A percentile compares a stretch with the other conserved stretches of the same genome.
Conservation (phyloP, 2,888 invertebrate genomes). For the Leucophenga montana region DNA sequence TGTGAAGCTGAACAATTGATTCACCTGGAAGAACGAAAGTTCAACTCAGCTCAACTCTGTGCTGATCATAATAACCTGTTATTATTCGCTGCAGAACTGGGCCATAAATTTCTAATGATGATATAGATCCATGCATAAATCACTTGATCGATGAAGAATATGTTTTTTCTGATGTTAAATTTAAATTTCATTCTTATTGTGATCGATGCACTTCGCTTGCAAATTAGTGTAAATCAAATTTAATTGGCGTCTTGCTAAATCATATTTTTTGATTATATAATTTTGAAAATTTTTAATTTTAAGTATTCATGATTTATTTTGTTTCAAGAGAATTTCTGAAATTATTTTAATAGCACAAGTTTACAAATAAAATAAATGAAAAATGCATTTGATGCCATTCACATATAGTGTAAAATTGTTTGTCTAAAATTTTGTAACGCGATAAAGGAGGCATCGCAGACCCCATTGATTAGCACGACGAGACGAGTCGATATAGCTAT, state of each 20-base stretch:
- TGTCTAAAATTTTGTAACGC: no score
- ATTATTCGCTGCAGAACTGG: slow-evolving; percentile 46
- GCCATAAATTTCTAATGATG: slow-evolving; percentile 54
- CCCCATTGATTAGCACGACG: no score
- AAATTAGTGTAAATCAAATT: background rate
- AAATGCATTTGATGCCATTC: no score
- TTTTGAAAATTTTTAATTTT: background rate
- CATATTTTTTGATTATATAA: slow-evolving; percentile 9
- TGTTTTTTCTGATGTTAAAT: slow-evolving; percentile 41
- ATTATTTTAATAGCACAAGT: background rate
- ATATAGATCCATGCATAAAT: slow-evolving; percentile 55
- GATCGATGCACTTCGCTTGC: background rate
- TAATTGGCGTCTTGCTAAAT: slow-evolving; percentile 1
- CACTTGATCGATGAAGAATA: slow-evolving; percentile 34
- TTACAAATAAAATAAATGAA: no score
- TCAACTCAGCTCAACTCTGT: no score
- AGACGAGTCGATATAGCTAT: no score
- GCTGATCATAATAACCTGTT: slow-evolving; percentile 41
- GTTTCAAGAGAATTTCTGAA: slow-evolving; percentile 1
- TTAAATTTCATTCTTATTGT: slow-evolving; percentile 43
- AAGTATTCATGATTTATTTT: slow-evolving; percentile 8
- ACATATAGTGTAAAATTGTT: no score
- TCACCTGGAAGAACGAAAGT: slow-evolving; percentile 6
- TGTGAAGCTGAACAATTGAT: background rate
- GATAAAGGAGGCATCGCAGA: no score